Base-by-base conservation (phyloP, 2,797 vertebrate genomes). In the Lophotriccus pileatus region DNA sequence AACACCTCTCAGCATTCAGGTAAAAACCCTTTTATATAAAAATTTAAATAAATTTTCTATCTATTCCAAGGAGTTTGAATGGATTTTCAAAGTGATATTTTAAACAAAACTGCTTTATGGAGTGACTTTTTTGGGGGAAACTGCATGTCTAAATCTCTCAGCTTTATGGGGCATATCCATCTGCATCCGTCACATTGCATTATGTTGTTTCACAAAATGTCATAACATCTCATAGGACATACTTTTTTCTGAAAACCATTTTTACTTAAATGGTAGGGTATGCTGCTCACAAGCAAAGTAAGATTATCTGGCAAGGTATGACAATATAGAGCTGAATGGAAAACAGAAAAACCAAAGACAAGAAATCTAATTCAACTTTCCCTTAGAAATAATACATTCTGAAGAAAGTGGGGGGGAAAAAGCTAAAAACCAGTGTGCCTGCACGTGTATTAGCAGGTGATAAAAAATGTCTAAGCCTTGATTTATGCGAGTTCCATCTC, bases 121-220 rank as follows among this genome's bases (percentile, higher is more conserved):
- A 70, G 77, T 77, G 77, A 68, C 70, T 88, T 92, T 82, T 5
- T 0, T 1, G 21, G n/a, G 56, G 18, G 14, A 68, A 94, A 84
- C 70, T 89, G 63, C 56, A 5, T 79, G 58, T 58, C 70, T 79
- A 89, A 94, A 93, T 84, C 67, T 90, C 49, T 87, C 77, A 62
- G 49, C 80, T 93, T 96, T 93, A 91, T 88, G 69, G 60, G 64
- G n/a, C 77, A 87, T 77, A 96, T 89, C 91, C 80, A 89, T 90
- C 94, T 95, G 70, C 86, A 83, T 89, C 93, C 93, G 67, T 95
- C 89, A 90, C 60, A 77, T 37, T 68, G 83, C 60, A 92, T 93
- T 91, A 86, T 84, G 82, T 84, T 96, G 79, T 94, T 95, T 91
- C 85, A 88, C n/a, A 82, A 89, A 91, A 91, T 94, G 94, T 94